Percentiles rank a stretch among this genome's conserved stretches.
Conservation (phyloP, 2,888 invertebrate genomes). For the Tenthredo scrophulariae region DNA sequence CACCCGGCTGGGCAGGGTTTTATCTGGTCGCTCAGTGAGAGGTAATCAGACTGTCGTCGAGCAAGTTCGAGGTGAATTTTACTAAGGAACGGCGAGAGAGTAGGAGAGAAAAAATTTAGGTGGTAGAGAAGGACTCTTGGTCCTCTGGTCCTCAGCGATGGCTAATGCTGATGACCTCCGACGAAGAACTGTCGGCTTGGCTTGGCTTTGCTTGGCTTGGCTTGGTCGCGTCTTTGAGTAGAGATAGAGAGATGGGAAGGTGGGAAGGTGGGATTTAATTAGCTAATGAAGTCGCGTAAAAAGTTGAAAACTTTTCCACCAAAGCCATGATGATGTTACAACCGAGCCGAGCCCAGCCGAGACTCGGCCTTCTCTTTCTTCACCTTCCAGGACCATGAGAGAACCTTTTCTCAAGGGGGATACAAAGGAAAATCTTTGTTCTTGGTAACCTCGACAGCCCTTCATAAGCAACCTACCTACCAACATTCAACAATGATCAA, state of each 20-base stretch:
- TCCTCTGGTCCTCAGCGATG: slow-evolving; percentile 32
- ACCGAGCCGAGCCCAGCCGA: neutral
- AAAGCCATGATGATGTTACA: slow-evolving; percentile 37
- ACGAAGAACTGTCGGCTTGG: slow-evolving; percentile 39
- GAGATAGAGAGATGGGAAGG: slow-evolving; percentile 6
- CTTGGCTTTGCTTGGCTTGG: neutral
- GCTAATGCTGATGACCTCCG: slow-evolving; percentile 53
- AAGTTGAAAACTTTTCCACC: slow-evolving; percentile 45
- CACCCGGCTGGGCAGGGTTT: slow-evolving; percentile 27
- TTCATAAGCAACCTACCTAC: slow-evolving; percentile 3
- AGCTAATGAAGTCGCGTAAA: slow-evolving; percentile 54
- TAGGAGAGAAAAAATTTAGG: neutral
- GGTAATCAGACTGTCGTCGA: slow-evolving; percentile 42
- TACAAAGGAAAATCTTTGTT: neutral
- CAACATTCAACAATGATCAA: slow-evolving; percentile 10
- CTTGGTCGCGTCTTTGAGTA: slow-evolving; percentile 30
- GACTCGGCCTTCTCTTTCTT: neutral
- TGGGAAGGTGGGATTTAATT: slow-evolving; percentile 46
- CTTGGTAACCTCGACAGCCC: neutral
- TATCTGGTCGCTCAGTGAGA: slow-evolving; percentile 19
- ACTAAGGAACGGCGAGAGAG: neutral
- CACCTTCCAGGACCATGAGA: neutral
- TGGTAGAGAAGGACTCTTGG: slow-evolving; percentile 38
- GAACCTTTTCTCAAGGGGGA: slow-evolving; percentile 8
- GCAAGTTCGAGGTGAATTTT: slow-evolving; percentile 32